Evolutionary conservation across 2,797 vertebrate genomes (phyloP), one percentile per base, ranked within the genome.

Genomic region (Cossypha polioptera): DNA sequence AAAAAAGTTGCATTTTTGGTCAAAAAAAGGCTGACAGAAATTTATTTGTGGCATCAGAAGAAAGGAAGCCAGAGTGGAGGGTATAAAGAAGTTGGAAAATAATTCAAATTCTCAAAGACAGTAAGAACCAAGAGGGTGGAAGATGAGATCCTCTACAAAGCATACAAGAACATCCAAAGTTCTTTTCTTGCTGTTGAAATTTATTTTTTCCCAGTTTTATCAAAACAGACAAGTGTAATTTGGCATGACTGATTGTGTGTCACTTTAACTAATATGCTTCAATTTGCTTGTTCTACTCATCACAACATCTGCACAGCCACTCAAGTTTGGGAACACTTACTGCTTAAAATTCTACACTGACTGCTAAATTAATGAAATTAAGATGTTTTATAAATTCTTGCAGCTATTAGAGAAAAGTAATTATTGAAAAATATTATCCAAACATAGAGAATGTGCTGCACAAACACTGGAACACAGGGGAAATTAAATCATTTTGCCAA

Each of bases 381-480:
- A 88, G 86, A 81, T 45, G 12, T 68, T 91, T 90, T 68, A 61
- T 58, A 80, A 91, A 86, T 68, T 92, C 69, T 62, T 80, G 10
- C 15, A 66, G 42, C 35, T 71, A 77, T 91, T 86, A 87, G 20
- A 78, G 31, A 92, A 86, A 88, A 72, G 29, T 80, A 90, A 86
- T 88, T 91, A 78, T 73, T 86, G 15, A 88, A 93, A 93, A 93
- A 71, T 85, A 58, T 72, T 75, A 28, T 13, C 31, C 33, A 78
- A 89, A 86, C 24, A 42, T 54, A 69, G 24, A 71, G 38, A 86
- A 77, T 50, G 5, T 65, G 47, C 36, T 76, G 19, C 68, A 63
- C 0, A 1, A 89, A 20, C 38, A 36, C 38, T 2, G 18, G 14
- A 7, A 11, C 35, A 65, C 3, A 5, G 62, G 55, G 40, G 50